These are phyloP conservation scores for Triplophysa dalaica DNA, from an alignment of 2,113 vertebrate genomes.

Conservation along the genomic window DNA sequence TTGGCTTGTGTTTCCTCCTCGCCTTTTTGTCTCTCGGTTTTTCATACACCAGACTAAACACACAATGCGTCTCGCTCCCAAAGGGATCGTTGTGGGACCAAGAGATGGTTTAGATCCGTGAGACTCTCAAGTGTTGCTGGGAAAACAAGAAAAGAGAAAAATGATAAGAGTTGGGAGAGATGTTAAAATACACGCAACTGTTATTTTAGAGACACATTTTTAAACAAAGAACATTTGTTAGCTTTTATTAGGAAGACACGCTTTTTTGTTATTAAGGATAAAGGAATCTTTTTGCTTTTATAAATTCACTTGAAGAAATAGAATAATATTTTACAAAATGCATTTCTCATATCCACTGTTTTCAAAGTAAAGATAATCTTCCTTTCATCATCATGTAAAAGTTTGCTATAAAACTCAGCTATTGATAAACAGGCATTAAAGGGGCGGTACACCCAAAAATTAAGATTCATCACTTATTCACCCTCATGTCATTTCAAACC, in stretches of 20 bases:
- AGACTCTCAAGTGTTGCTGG: slow-evolving; percentile 51
- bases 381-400: too few species aligned
- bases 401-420: too few species aligned
- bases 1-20: slow-evolving; percentile 25
- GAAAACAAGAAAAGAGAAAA: slow-evolving; percentile 43
- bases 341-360: not conserved
- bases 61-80: slow-evolving; percentile 52
- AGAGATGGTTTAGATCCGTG: slow-evolving; percentile 40
- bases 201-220: slow-evolving; percentile 22
- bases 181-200: not conserved
- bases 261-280: too few species aligned
- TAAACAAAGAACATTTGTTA: not conserved
- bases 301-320: too few species aligned
- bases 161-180: not conserved
- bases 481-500: too few species aligned
- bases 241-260: not conserved
- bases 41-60: slow-evolving; percentile 60
- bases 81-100: slow-evolving; percentile 32
- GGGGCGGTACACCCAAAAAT: not conserved
- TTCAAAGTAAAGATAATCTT: slow-evolving; percentile 2
- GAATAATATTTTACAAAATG: too few species aligned
- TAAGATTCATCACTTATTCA: too few species aligned
- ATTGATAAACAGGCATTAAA: not conserved
- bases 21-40: slow-evolving; percentile 33
- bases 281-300: too few species aligned